Base-by-base conservation (phyloP, 2,797 vertebrate species). In the Clarias fuscus region DNA sequence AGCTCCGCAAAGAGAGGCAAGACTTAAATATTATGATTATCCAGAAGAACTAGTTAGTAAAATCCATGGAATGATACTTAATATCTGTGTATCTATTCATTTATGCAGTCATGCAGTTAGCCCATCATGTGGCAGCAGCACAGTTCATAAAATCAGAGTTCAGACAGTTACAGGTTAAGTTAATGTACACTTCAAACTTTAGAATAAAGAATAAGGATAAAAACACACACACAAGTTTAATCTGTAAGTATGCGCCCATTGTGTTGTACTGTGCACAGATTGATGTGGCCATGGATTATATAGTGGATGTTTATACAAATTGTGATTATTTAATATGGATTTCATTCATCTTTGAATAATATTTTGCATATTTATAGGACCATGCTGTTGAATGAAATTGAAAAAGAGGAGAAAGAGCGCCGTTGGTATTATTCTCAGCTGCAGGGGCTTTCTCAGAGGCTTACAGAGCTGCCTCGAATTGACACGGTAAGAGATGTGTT, bases 391-490 rank as follows among this genome's bases (percentile, higher is more conserved):
- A 96, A 94, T 0, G 98, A 99, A 94, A 98, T 98, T 10, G 98
- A 99, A 90, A 97, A 96, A 56, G 98, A 99, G 91, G 98, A 99
- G 93, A 95, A 96, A 65, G 98, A 99, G 92, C 96, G 97, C 37
- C 93, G 95, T 0, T 98, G 97, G 97, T 99, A 98, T 90, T 98
- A 97, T 86, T 94, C 96, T 0, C 98, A 99, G 93, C 95, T 99
- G 72, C 98, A 98, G 92, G 96, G 94, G 71, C 94, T 99, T 86
- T 96, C 98, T 43, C 97, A 97, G 87, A 95, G 96, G 6, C 95
- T 99, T 90, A 93, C 96, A 0, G 97, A 98, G 61, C 95, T 99
- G 86, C 97, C 98, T 0, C 97, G 96, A 7, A 96, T 98, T 4
- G 98, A 99, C 91, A 98, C 96, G 82, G 98, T 99, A 94, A 94